Base-by-base conservation (phyloP, 2,888 invertebrate genomes). In the Brachypalpus laphriformis region DNA sequence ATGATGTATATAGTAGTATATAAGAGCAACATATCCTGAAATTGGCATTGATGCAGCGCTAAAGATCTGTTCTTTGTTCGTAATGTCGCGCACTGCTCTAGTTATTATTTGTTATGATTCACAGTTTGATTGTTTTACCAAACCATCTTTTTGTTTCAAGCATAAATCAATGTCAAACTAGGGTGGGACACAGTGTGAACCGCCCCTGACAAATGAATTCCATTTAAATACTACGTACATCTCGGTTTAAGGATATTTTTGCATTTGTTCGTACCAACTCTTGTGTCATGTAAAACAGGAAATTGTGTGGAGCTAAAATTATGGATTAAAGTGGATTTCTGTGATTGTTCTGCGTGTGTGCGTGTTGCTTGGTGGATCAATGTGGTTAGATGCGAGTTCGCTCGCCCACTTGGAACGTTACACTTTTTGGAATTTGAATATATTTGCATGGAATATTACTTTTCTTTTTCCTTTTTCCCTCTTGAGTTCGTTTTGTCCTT, bases 91-190 rank as follows among this genome's bases (percentile, higher is more conserved):
- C n/a, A n/a, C 51, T 66, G 31, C 18, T 66, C 34, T 47, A 49
- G 54, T 66, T 65, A 56, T 83, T 56, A 34, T 83, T 78, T 66
- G 25, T 75, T 76, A 68, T 68, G 25, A 74, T 83, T 74, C 68
- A 56, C 47, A 54, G 66, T 75, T 85, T 76, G 71, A 85, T 81
- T 85, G 81, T 81, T 80, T 80, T 40, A 57, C 28, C 47, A 51
- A 47, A 28, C 61, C 57, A 31, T 59, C 42, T 11, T 54, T 40
- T 77, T 77, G 37, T 16, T 65, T 59, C 80, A n/a, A n/a, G n/a
- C n/a, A 80, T 83, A 83, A 74, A 83, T 83, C 83, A 85, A 81
- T 66, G 85, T 76, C 85, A 83, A 70, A 71, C 28, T 22, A 31
- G 20, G 25, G 25, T n/a, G 28, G 18, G 11, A 20, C 40, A 22